Evolutionary conservation across 2,888 invertebrate genomes (phyloP), one percentile per base, ranked within the genome.

Genomic region (Leptopterna dolabrata): DNA sequence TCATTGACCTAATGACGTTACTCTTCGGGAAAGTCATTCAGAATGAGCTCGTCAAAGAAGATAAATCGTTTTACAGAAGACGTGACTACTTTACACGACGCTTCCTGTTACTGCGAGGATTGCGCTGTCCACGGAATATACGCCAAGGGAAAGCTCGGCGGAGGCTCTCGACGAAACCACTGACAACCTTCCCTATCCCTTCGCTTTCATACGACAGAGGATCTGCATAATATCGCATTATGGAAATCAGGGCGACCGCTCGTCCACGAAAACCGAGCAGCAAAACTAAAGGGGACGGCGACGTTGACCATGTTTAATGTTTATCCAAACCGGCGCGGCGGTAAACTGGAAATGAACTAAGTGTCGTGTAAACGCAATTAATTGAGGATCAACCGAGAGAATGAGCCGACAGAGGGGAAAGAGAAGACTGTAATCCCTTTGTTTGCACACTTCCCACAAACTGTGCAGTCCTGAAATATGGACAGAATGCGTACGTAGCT

Each of bases 151-250:
- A 63, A 63, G 63, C 63, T 63, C 63, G 19, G 63, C 19, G 4
- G 24, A 63, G n/a, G 16, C 19, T 13, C 13, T 19, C 13, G 73
- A 73, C 73, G 36, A 30, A 63, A 73, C n/a, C n/a, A n/a, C n/a
- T n/a, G n/a, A n/a, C n/a, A n/a, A n/a, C n/a, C n/a, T n/a, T n/a
- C n/a, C n/a, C n/a, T n/a, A n/a, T n/a, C n/a, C n/a, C n/a, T n/a
- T 1, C 73, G 14, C 73, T 16, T n/a, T n/a, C 73, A 41, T 73
- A 36, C 41, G 83, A 71, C 83, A 41, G 63, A 24, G 43, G 70
- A 83, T 83, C 70, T 83, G 83, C 83, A 83, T 83, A 83, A 83
- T 83, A 83, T 70, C 83, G 27, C 83, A 83, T 83, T 83, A 83
- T 83, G 83, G 63, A 70, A 83, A 83, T 83, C 16, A 14, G n/a